phyloP scores from a whole-genome alignment of 1,140 invertebrate species.

The Argopecten irradians region DNA sequence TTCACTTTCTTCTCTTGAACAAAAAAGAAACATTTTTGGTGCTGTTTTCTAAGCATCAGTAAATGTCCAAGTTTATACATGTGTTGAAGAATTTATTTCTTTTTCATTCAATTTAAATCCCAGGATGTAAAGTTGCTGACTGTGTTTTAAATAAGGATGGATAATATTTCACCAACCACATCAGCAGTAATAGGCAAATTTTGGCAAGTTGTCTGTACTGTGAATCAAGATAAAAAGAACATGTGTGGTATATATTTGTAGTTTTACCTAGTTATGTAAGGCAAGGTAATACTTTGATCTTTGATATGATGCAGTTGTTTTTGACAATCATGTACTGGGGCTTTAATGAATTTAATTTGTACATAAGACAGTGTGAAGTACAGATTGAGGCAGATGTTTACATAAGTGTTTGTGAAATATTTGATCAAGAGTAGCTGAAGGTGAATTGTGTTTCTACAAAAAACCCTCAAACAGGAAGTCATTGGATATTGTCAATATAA shows the following conservation, averaged over 20 bases:
- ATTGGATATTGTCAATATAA: too few species aligned
- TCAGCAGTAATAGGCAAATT: neutral
- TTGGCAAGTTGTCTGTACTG: neutral
- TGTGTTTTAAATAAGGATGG: neutral
- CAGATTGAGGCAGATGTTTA: neutral
- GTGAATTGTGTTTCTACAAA: neutral
- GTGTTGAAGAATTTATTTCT: neutral
- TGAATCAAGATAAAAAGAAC: neutral
- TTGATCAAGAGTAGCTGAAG: neutral
- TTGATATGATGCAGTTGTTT: neutral
- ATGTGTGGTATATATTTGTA: neutral
- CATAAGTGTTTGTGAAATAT: neutral
- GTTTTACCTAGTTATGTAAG: neutral
- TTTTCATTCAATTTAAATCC: neutral
- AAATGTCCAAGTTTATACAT: neutral
- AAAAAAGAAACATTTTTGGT: neutral
- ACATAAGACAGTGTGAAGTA: neutral
- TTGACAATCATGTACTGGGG: neutral
- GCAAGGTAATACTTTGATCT: neutral
- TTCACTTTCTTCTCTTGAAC: neutral
- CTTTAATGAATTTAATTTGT: neutral
- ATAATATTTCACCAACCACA: conserved; percentile 16
- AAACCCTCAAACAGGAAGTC: neutral
- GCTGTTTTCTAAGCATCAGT: neutral
- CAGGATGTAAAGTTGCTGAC: neutral